Base-by-base conservation (phyloP, 2,888 invertebrate species). In the Rhopalosiphum nymphaeae region DNA sequence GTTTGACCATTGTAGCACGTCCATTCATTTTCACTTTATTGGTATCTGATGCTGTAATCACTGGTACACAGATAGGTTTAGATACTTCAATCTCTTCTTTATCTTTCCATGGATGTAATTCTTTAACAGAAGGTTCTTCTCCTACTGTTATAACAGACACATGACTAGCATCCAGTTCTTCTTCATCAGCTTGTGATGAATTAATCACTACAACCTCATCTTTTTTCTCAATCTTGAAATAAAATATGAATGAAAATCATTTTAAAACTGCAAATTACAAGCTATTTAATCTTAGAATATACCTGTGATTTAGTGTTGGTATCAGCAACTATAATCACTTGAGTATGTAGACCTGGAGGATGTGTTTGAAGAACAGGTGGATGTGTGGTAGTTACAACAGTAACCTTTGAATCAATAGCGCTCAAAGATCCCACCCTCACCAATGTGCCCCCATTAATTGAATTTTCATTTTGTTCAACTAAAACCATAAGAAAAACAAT, bases 61-160 rank as follows among this genome's bases (percentile, higher is more conserved):
- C 90, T 44, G 94, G 86, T 67, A 94, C 91, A 61, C 94, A 26
- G 4, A 94, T 42, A 67, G 86, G 94, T 86, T 94, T 94, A 91
- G 85, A 42, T 25, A 91, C 53, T 67, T 91, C 94, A 86, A 44
- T 57, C 42, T 91, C 90, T 86, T 86, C 85, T 94, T 91, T 94
- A 86, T 10, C 91, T 86, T 94, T 94, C 94, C 94, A 94, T 13
- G 85, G 44, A 91, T 44, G 44, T 49, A 86, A n/a, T 53, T 91
- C 91, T 91, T 94, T 94, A 25, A 53, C 53, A 86, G 90, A 67
- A 91, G 94, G 91, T 87, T 98, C 97, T 95, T 97, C 97, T 91
- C 98, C 98, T 36, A 98, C 98, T 56, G 98, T 98, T 95, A 98
- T 98, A 94, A 98, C 98, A 0, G 98, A 98, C 94, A 98, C 98